Conservation (phyloP, 1,140 invertebrate genomes). For the Pseudomyrmex flavicornis region DNA sequence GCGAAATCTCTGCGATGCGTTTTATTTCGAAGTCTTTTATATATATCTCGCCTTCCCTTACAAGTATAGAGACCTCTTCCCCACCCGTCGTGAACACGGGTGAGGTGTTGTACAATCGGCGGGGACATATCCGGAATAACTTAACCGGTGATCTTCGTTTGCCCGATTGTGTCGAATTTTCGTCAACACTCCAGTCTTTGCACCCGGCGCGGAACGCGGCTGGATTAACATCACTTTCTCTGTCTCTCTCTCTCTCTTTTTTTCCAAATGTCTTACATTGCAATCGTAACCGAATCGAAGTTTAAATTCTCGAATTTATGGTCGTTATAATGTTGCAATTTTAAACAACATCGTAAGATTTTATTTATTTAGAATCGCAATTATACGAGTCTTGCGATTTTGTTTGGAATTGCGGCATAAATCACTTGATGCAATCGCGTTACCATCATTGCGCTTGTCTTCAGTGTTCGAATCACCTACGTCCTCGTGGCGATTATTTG, state of each 20-base stretch:
- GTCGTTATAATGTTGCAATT: no score
- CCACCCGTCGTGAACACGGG: constrained; percentile 4
- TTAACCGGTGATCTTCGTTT: constrained; percentile 4
- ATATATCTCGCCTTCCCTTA: constrained; percentile 13
- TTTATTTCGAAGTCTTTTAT: constrained; percentile 47
- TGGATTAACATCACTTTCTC: neutral
- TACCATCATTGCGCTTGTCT: neutral
- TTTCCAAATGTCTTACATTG: no score
- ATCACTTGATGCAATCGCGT: constrained; percentile 16
- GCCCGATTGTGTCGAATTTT: constrained; percentile 18
- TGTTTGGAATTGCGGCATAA: neutral
- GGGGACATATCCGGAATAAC: constrained; percentile 45
- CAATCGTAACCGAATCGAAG: no score
- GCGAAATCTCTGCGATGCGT: constrained; percentile 44
- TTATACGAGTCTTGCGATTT: no score
- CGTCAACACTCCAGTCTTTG: constrained; percentile 1
- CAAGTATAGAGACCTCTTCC: constrained; percentile 21
- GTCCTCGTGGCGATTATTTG: no score
- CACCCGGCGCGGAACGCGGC: no score
- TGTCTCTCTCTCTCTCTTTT: no score
- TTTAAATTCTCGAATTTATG: no score
- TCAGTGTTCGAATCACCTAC: neutral
- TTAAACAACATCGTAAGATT: no score
- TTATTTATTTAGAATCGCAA: no score
- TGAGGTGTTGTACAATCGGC: constrained; percentile 18